Evolutionary conservation across 2,888 invertebrate genomes (phyloP), one percentile per base, ranked within the genome.

Genomic region (Drepanosiphum platanoidis): DNA sequence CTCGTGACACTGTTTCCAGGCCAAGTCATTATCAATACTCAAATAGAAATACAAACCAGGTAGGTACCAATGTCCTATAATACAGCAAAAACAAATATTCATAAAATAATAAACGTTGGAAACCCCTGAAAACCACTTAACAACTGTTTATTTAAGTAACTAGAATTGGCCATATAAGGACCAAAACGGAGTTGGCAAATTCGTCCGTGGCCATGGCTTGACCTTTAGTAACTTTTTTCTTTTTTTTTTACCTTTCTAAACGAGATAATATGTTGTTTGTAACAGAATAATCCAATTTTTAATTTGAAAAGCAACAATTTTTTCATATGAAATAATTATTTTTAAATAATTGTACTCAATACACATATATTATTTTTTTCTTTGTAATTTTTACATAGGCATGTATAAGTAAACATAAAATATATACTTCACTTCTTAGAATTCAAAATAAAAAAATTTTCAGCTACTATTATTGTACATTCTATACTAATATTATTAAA

Each of bases 161-260:
- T 66, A 83, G 83, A 84, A 84, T 77, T 68, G 27, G 34, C 84
- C 84, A 77, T 84, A 84, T 75, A 84, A 77, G 75, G 84, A 77
- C 52, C 77, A 70, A 84, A 84, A 84, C 58, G 4, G 34, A 75
- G 74, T 64, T 74, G 34, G 75, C 68, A 68, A 84, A 66, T 84
- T 74, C 27, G 68, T 75, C 34, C 68, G 68, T 84, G 84, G 66
- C 68, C 75, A 77, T 84, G 84, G 36, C 30, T 66, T 77, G 77
- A 77, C 84, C 84, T 84, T 84, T 58, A 58, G 22, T 22, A 58
- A 68, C 30, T 39, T 30, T 58, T 64, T 58, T 32, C 30, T 61
- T 46, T 79, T 15, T 66, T 66, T 64, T 79, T 42, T 58, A 58
- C 81, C 81, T 82, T 82, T 82, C 71, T 82, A 82, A 82, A 61